Evolutionary conservation across 2,797 vertebrate species (phyloP), one percentile per base, ranked within the genome.

Genomic region (Sebastes taczanowskii): DNA sequence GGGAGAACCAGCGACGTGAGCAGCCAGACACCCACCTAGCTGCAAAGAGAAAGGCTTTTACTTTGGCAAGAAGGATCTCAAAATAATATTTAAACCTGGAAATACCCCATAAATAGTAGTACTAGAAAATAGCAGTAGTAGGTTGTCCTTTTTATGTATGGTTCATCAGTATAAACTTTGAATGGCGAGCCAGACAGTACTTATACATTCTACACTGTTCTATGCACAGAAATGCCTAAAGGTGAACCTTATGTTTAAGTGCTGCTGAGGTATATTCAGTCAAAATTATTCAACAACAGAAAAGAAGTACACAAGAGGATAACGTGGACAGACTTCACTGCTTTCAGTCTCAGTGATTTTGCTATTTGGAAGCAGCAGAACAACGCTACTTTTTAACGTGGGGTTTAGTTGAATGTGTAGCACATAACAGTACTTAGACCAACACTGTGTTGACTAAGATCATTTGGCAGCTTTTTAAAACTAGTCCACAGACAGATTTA

Each of bases 181-280:
- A 93, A 89, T 88, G 89, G 87, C 74, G 35, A 92, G 89, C 89
- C 92, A 90, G 86, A 94, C 91, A 84, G 88, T 90, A 87, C 85
- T 94, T 95, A 96, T 97, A 98, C 97, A 97, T 94, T 97, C 97
- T 97, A 97, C 94, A 95, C 94, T 95, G 96, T 96, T 97, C 95
- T 95, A 90, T 86, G 91, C 90, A 95, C 96, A 95, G 96, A 96
- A 94, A 95, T 91, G 94, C 95, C 92, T 96, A 94, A 95, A 96
- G 96, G 96, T 96, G 90, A 97, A 96, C 97, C 95, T 96, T 96
- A 93, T 95, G 95, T 93, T 96, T 95, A 97, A 97, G 96, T 95
- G 96, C 97, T 97, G 97, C 97, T 98, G 98, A 99, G 99, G 98
- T 97, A 98, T 96, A 94, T 96, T 94, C 83, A 94, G 94, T 95